Conservation (phyloP, 2,113 vertebrate species). For the Pogonocichla stellata region DNA sequence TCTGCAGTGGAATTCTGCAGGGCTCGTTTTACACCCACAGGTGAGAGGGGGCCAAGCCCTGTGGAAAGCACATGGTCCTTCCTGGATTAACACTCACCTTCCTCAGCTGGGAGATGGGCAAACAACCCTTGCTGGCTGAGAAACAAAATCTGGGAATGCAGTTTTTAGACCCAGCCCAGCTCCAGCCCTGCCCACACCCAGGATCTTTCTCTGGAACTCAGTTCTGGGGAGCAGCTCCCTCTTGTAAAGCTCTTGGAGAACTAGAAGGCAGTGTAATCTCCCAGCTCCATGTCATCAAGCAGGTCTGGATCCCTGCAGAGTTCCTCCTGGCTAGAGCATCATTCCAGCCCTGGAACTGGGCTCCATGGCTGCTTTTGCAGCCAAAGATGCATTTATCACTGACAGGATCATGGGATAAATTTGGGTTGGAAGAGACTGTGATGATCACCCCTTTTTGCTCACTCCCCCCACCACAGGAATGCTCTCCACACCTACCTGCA, state of each 20-base stretch:
- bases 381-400: not conserved
- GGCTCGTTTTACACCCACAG: fast-evolving
- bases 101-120: fast-evolving
- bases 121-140: not conserved
- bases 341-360: not conserved
- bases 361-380: not conserved
- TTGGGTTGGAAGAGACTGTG: not conserved
- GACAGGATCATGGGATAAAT: not conserved
- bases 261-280: not conserved
- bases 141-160: fast-evolving
- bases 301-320: not conserved
- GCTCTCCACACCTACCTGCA: not conserved
- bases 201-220: not conserved
- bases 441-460: not conserved
- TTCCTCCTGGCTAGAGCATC: not conserved
- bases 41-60: not conserved
- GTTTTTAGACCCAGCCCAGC: not conserved
- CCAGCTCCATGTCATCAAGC: not conserved
- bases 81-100: fast-evolving
- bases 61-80: fast-evolving
- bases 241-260: not conserved
- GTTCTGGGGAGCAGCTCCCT: not conserved
- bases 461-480: not conserved
- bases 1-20: not conserved
- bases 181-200: not conserved